Evolutionary conservation across 2,888 invertebrate genomes (phyloP), one percentile per base, ranked within the genome.

Genomic region (Zeuzera pyrina): DNA sequence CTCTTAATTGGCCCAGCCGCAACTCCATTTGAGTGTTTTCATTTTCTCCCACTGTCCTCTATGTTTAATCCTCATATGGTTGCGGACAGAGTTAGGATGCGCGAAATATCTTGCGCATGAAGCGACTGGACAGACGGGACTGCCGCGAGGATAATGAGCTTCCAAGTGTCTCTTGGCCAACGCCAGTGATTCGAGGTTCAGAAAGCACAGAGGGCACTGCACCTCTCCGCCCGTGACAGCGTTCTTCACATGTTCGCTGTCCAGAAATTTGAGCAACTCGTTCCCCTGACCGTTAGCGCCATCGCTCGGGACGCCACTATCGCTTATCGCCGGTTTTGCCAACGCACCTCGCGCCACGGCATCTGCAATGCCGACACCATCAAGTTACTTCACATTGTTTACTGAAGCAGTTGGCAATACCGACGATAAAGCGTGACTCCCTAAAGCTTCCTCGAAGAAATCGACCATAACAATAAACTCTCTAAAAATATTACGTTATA

Each of bases 31-130:
- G 43, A 91, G 84, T 34, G 91, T 90, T 79, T 93, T 93, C 89
- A 93, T 93, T 67, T 88, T 87, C 59, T 91, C 90, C 93, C 93
- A 93, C 62, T 92, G 91, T 47, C 87, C 79, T 29, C 90, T 88
- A 73, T 93, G 93, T 71, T 93, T 93, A 58, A 91, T 87, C 51
- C 93, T 85, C 93, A 93, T 93, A 76, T 93, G 93, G 83, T 93
- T 93, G 54, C 93, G 87, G 47, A 93, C 93, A 36, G 93, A 93
- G 81, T 93, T 93, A 41, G 93, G 93, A 74, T 93, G 93, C 40
- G 91, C 88, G 72, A 93, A 93, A 48, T 86, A 85, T 42, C 91
- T 87, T 33, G 89, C 89, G 72, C 93, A 93, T 44, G 88, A 84
- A 36, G 87, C 77, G 33, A 93, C 93, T 23, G 93, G 93, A 76